phyloP scores from a whole-genome alignment of 2,113 vertebrate genomes.

The Daubentonia madagascariensis region DNA sequence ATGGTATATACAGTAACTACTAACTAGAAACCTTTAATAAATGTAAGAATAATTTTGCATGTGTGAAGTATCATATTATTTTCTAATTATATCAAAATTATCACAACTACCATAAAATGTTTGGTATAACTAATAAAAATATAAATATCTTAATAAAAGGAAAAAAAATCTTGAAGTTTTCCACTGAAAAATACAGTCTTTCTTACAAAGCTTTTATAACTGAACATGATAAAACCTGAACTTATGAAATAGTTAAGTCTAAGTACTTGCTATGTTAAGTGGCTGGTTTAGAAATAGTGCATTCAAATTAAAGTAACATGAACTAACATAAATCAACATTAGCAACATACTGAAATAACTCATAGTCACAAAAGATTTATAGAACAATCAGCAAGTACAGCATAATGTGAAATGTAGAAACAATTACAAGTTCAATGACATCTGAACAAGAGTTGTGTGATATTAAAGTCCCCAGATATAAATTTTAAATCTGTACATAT shows the following conservation, averaged over 20 bases:
- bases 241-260: slow-evolving; percentile 77
- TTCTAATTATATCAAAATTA: background rate
- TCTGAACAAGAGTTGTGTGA: slow-evolving; percentile 82
- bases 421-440: slow-evolving; percentile 85
- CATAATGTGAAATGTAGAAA: slow-evolving; percentile 87
- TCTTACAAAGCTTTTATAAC: slow-evolving; percentile 73
- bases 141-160: slow-evolving; percentile 33
- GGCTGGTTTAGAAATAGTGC: slow-evolving; percentile 79
- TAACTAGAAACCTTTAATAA: slow-evolving; percentile 16
- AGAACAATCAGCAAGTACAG: slow-evolving; percentile 81
- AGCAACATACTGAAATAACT: slow-evolving; percentile 83
- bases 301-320: slow-evolving; percentile 85
- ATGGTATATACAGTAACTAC: background rate
- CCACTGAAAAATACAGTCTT: slow-evolving; percentile 61
- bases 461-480: slow-evolving; percentile 83
- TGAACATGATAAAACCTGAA: slow-evolving; percentile 77
- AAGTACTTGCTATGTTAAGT: slow-evolving; percentile 78
- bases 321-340: slow-evolving; percentile 83
- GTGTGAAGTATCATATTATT: background rate
- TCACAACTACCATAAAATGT: background rate
- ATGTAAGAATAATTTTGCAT: slow-evolving; percentile 2
- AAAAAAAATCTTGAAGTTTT: background rate
- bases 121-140: background rate
- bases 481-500: slow-evolving; percentile 86
- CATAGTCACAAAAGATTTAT: slow-evolving; percentile 84